Evolutionary conservation across 2,888 invertebrate genomes (phyloP).

Genomic region (Amphimallon solstitiale): DNA sequence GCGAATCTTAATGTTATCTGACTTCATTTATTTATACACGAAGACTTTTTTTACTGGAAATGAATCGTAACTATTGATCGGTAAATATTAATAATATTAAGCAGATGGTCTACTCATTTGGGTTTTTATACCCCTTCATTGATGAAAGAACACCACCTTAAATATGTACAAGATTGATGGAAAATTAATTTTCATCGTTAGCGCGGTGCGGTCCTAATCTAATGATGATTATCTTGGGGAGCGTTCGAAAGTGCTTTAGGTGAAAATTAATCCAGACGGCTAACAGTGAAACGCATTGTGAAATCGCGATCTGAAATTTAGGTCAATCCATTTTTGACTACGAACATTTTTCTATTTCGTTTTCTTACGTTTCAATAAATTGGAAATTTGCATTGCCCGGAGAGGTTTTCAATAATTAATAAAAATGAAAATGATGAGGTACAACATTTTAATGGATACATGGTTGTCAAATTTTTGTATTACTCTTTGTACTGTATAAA

Average conservation of each 20-base stretch:
- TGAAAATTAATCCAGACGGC: constrained; percentile 24
- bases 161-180: constrained; percentile 19
- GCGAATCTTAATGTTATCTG: too few species aligned
- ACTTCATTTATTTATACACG: too few species aligned
- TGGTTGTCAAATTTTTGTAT: background rate
- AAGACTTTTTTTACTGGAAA: too few species aligned
- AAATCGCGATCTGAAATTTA: constrained; percentile 7
- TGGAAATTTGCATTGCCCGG: background rate
- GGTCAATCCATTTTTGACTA: background rate
- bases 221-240: constrained; percentile 14
- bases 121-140: background rate
- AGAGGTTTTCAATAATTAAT: background rate
- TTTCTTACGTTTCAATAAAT: background rate
- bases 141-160: background rate
- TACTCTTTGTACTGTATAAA: background rate
- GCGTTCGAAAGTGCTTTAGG: constrained; percentile 7
- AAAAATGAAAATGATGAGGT: background rate
- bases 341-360: background rate
- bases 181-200: constrained; percentile 29
- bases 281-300: background rate
- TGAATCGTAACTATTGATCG: too few species aligned
- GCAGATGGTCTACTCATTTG: background rate
- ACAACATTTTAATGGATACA: background rate
- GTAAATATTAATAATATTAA: too few species aligned
- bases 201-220: constrained; percentile 9